Base-by-base conservation (phyloP, 2,888 invertebrate species). In the Chrysotoxum bicinctum region DNA sequence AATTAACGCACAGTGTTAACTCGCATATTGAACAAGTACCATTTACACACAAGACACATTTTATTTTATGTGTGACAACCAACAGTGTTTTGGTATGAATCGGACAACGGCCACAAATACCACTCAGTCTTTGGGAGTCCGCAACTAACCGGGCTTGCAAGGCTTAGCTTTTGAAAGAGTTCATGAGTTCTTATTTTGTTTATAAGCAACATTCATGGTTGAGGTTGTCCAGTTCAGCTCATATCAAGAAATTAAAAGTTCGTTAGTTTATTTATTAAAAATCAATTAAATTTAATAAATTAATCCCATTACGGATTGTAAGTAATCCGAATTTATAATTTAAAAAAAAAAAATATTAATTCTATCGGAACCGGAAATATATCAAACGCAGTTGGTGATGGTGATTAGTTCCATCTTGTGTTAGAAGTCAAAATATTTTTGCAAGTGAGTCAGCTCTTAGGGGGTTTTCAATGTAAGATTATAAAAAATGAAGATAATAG, bases 141-240 rank as follows among this genome's bases (percentile, higher is more conserved):
- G 0, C 35, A 26, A 4, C 26, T 26, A 26, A 56, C 4, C 10
- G 16, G 9, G 16, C 35, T 56, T 3, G 21, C 6, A 23, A 3
- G 14, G 1, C 8, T 50, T 14, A 8, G 26, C n/a, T 26, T n/a
- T 23, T 23, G 2, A 2, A 12, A 48, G 12, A 21, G 50, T 14
- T 14, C 12, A 21, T 21, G 43, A n/a, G n/a, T 40, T 26, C 60
- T 58, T 1, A 19, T 21, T 58, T 58, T 35, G 7, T 19, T 16
- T 54, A 52, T 9, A n/a, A 0, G 0, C n/a, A 16, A 81, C 58
- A 19, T 45, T 82, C 77, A 82, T 54, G 76, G 72, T 73, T 82
- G 76, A 82, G 82, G 77, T 68, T 82, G 54, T 76, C 81, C 48
- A 26, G 50, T 72, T 64, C 10, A 54, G 3, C 1, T 43, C 9